phyloP scores from a whole-genome alignment of 2,113 vertebrate species.

The Oryctolagus cuniculus region DNA sequence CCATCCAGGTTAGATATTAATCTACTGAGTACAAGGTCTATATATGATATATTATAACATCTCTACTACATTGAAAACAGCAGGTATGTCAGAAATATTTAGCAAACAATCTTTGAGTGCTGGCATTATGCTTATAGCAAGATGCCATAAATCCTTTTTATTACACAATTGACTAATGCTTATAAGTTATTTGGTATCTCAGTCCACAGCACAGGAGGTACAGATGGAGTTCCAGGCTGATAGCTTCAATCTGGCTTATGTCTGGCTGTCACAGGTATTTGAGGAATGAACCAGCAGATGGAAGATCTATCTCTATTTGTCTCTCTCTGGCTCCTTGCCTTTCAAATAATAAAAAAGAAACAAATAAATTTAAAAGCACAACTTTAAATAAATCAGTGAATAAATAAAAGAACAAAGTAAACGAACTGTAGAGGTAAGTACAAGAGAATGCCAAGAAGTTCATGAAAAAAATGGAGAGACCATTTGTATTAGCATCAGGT shows the following conservation, averaged over 20 bases:
- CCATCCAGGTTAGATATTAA: neutral
- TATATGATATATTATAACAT: neutral
- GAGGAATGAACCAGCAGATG: too few relatives aligned
- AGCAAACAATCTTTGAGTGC: neutral
- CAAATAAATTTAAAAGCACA: too few relatives aligned
- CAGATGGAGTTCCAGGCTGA: too few relatives aligned
- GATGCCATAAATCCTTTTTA: neutral
- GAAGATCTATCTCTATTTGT: too few relatives aligned
- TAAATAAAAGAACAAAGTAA: constrained; percentile 28
- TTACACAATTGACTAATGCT: neutral
- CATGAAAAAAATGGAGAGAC: neutral
- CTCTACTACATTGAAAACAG: constrained; percentile 30
- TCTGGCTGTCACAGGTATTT: too few relatives aligned
- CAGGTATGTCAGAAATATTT: neutral
- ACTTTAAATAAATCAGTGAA: too few relatives aligned
- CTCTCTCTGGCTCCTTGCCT: too few relatives aligned
- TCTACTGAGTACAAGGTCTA: neutral
- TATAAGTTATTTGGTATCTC: neutral
- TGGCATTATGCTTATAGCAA: neutral
- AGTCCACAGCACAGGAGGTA: neutral
- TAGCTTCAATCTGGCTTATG: too few relatives aligned
- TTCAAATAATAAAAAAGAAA: too few relatives aligned
- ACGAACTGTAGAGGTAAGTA: neutral
- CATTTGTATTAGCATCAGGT: too few relatives aligned
- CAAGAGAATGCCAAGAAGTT: neutral